These are phyloP conservation scores for Gisinianus flammeolus DNA, from an alignment of 2,888 invertebrate genomes.

Conservation along the genomic window DNA sequence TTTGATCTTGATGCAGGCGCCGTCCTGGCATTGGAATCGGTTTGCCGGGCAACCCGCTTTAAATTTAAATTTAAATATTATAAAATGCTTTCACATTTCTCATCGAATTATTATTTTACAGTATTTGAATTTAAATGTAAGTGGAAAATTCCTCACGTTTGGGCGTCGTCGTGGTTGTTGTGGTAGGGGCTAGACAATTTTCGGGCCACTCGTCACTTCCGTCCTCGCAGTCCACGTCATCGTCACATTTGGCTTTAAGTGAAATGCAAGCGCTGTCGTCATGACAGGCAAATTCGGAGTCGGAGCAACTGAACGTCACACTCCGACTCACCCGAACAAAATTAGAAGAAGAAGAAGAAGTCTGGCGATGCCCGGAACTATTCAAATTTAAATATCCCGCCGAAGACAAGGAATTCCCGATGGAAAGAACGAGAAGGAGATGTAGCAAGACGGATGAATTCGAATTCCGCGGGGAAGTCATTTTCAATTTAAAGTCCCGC, in stretches of 20 bases:
- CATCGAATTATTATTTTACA: no score
- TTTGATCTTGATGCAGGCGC: background rate
- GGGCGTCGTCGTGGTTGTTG: background rate
- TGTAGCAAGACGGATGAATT: no score
- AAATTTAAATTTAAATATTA: background rate
- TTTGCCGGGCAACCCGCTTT: background rate
- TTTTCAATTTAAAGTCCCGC: no score
- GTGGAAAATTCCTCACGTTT: background rate
- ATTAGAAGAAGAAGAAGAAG: no score
- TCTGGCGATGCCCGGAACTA: no score
- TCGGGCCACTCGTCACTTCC: conserved; percentile 5
- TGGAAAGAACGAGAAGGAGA: no score
- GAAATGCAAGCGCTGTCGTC: conserved; percentile 2
- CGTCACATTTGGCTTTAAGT: conserved; percentile 4
- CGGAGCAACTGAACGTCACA: background rate
- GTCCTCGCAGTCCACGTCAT: background rate
- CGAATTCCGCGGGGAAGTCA: no score
- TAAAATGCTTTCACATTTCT: background rate
- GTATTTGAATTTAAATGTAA: no score
- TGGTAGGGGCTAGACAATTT: background rate
- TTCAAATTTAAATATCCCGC: no score
- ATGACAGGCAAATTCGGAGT: background rate
- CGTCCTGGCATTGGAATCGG: background rate
- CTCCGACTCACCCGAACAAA: background rate
- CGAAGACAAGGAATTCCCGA: no score